Base-by-base conservation (phyloP, 2,797 vertebrate species). In the Menidia menidia region DNA sequence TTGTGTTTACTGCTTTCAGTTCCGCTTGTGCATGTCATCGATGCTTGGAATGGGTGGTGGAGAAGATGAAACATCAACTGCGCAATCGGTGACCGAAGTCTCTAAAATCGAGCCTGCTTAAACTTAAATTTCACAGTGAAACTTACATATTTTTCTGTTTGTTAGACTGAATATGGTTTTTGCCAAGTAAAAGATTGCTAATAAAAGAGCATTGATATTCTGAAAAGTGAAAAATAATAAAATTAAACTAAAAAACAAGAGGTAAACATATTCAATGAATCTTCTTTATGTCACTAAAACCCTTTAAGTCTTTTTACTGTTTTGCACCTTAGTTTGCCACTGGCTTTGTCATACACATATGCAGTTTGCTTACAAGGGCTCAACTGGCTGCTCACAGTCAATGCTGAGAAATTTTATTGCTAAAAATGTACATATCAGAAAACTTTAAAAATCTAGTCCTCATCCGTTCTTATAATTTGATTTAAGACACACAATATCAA, bases 1-100 rank as follows among this genome's bases (percentile, higher is more conserved):
- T 15, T 43, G 15, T 25, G 16, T 61, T 56, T 77, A 41, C 10
- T 18, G 39, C 30, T 60, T 61, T 60, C 92, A 94, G 93, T 94
- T 95, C 86, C 87, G 92, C 16, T 85, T 86, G 51, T 93, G 93
- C 73, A 93, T 95, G 88, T 75, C 92, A 84, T 80, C 65, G 62
- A 73, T 94, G 83, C 43, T 94, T 45, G 93, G 91, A 39, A 93
- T 91, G 81, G 84, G 83, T 11, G 84, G 64, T 18, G 89, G 87
- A 47, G 93, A 94, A 0, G 93, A 94, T 14, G 66, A 88, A 4
- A 60, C 73, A 19, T 89, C 92, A 6, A 10, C 85, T 83, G 48
- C 85, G 25, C 42, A 51, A 18, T 92, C 92, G 54, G 85, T 91
- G 68, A 94, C 93, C 44, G 93, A 95, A 87, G 90, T 94, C 68